Percentiles rank a stretch among this genome's conserved stretches.
Evolutionary conservation across 1,140 invertebrate species (phyloP).

Genomic region (Notospermus geniculatus): DNA sequence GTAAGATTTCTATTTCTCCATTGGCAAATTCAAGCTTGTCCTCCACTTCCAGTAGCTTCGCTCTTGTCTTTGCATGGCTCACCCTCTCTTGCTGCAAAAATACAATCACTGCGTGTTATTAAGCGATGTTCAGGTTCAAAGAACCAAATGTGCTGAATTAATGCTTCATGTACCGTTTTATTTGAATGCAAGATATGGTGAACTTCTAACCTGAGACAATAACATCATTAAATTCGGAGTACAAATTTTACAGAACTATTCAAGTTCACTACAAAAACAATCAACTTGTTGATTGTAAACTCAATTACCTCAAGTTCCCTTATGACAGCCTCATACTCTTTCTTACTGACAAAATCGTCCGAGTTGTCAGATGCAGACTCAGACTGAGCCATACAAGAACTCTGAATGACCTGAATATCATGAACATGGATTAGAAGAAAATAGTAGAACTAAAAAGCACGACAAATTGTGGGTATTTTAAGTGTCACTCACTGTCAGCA

Average conservation of each 20-base stretch:
- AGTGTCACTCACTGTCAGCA: too few relatives aligned
- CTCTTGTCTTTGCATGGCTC: constrained; percentile 28
- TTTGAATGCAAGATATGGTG: too few relatives aligned
- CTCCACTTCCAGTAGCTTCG: constrained; percentile 28
- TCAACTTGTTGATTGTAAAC: too few relatives aligned
- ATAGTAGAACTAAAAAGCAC: background rate
- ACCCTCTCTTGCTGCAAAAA: constrained; percentile 26
- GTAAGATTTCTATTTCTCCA: constrained; percentile 33
- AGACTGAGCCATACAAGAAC: too few relatives aligned
- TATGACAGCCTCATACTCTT: constrained; percentile 21
- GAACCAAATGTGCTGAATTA: too few relatives aligned
- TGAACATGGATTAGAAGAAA: background rate
- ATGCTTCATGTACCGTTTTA: too few relatives aligned
- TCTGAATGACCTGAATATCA: background rate
- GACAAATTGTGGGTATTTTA: too few relatives aligned
- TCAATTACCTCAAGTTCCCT: constrained; percentile 15
- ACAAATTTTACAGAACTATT: too few relatives aligned
- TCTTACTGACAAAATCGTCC: constrained; percentile 25
- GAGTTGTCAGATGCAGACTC: constrained; percentile 14
- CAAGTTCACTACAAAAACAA: too few relatives aligned
- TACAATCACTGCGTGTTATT: background rate
- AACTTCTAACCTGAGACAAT: too few relatives aligned
- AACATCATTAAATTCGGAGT: too few relatives aligned
- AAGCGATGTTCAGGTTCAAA: too few relatives aligned
- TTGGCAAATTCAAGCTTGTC: constrained; percentile 35